These are phyloP conservation scores for Ameiurus melas DNA, from an alignment of 2,113 vertebrate genomes.

Conservation along the genomic window DNA sequence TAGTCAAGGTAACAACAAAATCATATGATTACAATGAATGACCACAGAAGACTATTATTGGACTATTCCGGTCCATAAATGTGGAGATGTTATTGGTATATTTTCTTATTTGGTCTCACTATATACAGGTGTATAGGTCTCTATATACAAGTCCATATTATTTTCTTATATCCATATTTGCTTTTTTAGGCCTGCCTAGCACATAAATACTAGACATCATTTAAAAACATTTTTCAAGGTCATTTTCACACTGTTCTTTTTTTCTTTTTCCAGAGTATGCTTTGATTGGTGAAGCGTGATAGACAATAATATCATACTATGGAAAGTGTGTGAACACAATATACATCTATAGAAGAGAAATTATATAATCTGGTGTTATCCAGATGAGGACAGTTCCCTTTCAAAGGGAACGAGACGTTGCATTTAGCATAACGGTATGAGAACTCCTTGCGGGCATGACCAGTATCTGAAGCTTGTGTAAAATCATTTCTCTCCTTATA, in stretches of 20 bases:
- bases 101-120: not conserved
- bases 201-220: too few relatives aligned
- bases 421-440: too few relatives aligned
- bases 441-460: too few relatives aligned
- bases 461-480: too few relatives aligned
- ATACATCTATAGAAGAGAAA: not conserved
- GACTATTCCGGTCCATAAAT: not conserved
- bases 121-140: not conserved
- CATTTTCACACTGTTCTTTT: not conserved
- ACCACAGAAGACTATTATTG: not conserved
- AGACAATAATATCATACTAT: not conserved
- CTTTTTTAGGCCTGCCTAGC: not conserved
- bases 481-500: too few relatives aligned
- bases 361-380: too few relatives aligned
- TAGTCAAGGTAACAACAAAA: slow-evolving; percentile 19
- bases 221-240: not conserved
- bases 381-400: too few relatives aligned
- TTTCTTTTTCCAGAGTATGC: not conserved
- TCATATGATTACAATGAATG: not conserved
- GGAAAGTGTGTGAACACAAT: not conserved
- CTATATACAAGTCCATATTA: not conserved
- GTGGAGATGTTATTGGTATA: not conserved
- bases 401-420: too few relatives aligned
- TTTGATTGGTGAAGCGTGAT: not conserved
- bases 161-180: not conserved